Conservation (phyloP, 92 coral and sea anemone species). For the Phymanthus crucifer region DNA sequence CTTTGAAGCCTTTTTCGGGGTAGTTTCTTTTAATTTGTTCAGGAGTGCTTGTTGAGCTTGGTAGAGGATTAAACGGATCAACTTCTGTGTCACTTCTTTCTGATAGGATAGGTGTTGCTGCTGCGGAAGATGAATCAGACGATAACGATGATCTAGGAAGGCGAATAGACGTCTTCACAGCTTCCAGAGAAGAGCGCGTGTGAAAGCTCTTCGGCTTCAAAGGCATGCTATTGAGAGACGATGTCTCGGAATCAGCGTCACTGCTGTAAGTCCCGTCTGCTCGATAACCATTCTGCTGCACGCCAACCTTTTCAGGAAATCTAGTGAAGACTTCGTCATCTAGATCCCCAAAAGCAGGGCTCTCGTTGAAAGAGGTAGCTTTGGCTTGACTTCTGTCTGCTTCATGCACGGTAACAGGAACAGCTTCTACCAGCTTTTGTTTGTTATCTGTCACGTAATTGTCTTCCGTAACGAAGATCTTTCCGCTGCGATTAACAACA, state of each 20-base stretch:
- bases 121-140: constrained; percentile 70
- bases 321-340: constrained; percentile 77
- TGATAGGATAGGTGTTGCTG: constrained; percentile 66
- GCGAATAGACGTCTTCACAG: constrained; percentile 32
- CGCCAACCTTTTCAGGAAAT: constrained; percentile 13
- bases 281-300: neutral
- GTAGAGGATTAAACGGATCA: constrained; percentile 14
- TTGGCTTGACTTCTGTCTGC: constrained; percentile 30
- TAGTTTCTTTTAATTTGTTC: neutral
- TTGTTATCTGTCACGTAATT: neutral
- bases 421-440: neutral
- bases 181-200: constrained; percentile 62
- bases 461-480: neutral
- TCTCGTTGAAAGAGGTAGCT: constrained; percentile 62
- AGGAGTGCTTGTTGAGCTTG: constrained; percentile 26
- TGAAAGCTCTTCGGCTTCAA: constrained; percentile 59
- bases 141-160: constrained; percentile 50
- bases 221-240: constrained; percentile 73
- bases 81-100: constrained; percentile 37
- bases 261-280: constrained; percentile 55
- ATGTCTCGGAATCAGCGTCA: constrained; percentile 98
- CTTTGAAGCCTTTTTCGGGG: neutral
- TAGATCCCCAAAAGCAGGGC: constrained; percentile 68
- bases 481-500: neutral
- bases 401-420: neutral